A percentile compares a stretch with the other conserved stretches of the same genome.
These are phyloP conservation scores for Bugula neritina DNA, from an alignment of 2,888 invertebrate species.

Conservation along the genomic window DNA sequence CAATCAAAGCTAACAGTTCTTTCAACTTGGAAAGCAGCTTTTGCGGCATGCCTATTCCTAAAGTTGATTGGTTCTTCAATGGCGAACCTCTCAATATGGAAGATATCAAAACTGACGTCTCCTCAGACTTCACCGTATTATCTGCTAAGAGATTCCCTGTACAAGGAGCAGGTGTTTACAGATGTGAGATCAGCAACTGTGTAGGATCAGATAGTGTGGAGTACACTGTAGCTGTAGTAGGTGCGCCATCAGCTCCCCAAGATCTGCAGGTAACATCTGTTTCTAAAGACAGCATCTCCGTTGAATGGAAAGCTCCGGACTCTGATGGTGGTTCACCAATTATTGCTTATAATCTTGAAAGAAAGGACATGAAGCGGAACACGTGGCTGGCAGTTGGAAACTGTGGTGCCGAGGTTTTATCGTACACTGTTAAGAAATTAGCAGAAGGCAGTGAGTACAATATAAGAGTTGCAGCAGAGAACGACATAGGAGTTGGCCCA, in stretches of 20 bases:
- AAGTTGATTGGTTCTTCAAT: constrained; percentile 17
- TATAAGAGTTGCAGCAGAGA: constrained; percentile 35
- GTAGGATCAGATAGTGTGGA: constrained; percentile 69
- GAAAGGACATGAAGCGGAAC: constrained; percentile 69
- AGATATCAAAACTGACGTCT: not conserved
- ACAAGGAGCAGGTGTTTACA: constrained; percentile 68
- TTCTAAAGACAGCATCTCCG: constrained; percentile 67
- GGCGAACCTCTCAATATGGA: not conserved
- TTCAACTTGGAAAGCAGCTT: constrained; percentile 29
- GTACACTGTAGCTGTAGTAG: constrained; percentile 67
- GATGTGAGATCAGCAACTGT: constrained; percentile 67
- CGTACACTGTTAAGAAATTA: constrained; percentile 31
- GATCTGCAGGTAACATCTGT: constrained; percentile 61
- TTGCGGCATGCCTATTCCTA: constrained; percentile 11
- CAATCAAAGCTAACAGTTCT: constrained; percentile 11
- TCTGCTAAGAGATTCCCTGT: constrained; percentile 69
- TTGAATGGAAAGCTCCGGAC: constrained; percentile 35
- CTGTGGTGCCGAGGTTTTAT: not conserved
- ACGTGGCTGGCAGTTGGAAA: constrained; percentile 69
- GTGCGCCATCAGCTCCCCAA: constrained; percentile 42
- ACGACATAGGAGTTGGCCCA: constrained; percentile 33
- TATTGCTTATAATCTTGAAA: constrained; percentile 49
- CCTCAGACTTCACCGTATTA: constrained; percentile 26
- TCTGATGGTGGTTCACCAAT: constrained; percentile 44
- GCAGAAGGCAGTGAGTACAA: constrained; percentile 33